These are phyloP conservation scores for Bibio marci DNA, from an alignment of 2,888 invertebrate genomes.

Conservation along the genomic window DNA sequence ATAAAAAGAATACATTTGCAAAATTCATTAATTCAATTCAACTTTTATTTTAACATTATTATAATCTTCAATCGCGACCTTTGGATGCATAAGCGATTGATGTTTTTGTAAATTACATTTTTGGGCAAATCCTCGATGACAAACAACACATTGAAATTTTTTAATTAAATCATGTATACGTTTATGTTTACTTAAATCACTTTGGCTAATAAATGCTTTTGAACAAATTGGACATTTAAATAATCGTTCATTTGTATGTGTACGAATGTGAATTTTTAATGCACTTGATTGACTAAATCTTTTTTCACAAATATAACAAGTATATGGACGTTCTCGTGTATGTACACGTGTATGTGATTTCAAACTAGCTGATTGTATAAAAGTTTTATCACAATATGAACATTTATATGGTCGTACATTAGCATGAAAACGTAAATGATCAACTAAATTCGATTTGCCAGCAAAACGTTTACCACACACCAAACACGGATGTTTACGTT, in stretches of 20 bases:
- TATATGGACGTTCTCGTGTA: conserved; percentile 14
- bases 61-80: no score
- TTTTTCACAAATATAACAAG: conserved; percentile 12
- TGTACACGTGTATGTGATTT: conserved; percentile 12
- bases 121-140: conserved; percentile 12
- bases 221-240: conserved; percentile 12
- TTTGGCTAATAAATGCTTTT: conserved; percentile 13
- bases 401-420: conserved; percentile 15
- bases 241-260: conserved; percentile 15
- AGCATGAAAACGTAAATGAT: conserved; percentile 15
- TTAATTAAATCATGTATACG: conserved; percentile 11
- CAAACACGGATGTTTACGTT: conserved; percentile 10
- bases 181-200: conserved; percentile 14
- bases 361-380: conserved; percentile 15
- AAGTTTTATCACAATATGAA: conserved; percentile 13
- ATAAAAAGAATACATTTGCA: no score
- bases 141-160: conserved; percentile 11
- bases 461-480: conserved; percentile 13
- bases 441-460: conserved; percentile 14
- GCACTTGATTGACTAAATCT: conserved; percentile 14
- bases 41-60: no score
- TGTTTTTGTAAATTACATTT: conserved; percentile 10
- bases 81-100: conserved; percentile 1
- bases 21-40: no score
- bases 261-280: conserved; percentile 14